These are phyloP conservation scores for Diplolepis rosae DNA, from an alignment of 2,888 invertebrate genomes.

Conservation along the genomic window DNA sequence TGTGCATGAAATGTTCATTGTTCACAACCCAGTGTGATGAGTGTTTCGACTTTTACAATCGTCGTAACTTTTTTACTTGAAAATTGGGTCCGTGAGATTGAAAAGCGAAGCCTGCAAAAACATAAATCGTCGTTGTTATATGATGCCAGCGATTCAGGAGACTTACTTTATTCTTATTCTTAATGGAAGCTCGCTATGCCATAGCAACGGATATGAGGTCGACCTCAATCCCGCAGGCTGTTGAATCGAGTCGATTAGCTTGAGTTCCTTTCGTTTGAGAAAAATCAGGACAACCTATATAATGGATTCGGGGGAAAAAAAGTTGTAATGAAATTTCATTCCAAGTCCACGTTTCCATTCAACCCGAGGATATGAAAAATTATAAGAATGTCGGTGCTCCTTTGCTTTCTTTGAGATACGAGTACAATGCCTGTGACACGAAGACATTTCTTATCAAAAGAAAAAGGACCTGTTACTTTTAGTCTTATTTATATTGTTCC, in stretches of 20 bases:
- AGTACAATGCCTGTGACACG: neutral
- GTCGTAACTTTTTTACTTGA: slow-evolving; percentile 28
- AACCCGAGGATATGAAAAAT: slow-evolving; percentile 42
- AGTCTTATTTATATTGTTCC: neutral
- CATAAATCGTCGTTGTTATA: slow-evolving; percentile 51
- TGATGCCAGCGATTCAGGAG: slow-evolving; percentile 53
- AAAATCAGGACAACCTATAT: slow-evolving; percentile 47
- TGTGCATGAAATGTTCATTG: slow-evolving; percentile 5
- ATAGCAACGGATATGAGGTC: slow-evolving; percentile 50
- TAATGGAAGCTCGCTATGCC: slow-evolving; percentile 61
- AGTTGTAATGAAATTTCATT: slow-evolving; percentile 48
- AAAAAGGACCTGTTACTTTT: neutral
- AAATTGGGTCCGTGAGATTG: slow-evolving; percentile 34
- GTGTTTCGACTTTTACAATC: slow-evolving; percentile 12
- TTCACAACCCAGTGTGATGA: neutral
- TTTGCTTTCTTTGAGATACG: neutral
- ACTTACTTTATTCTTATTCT: slow-evolving; percentile 65
- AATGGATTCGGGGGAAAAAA: slow-evolving; percentile 43
- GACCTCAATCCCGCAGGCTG: slow-evolving; percentile 59
- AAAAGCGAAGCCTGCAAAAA: slow-evolving; percentile 46
- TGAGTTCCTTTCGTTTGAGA: slow-evolving; percentile 38
- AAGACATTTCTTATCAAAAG: neutral
- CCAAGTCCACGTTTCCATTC: slow-evolving; percentile 30
- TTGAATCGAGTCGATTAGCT: slow-evolving; percentile 45
- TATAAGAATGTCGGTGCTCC: slow-evolving; percentile 17